These are phyloP conservation scores for Choristoneura rosaceana DNA, from an alignment of 2,888 invertebrate genomes.

Conservation along the genomic window DNA sequence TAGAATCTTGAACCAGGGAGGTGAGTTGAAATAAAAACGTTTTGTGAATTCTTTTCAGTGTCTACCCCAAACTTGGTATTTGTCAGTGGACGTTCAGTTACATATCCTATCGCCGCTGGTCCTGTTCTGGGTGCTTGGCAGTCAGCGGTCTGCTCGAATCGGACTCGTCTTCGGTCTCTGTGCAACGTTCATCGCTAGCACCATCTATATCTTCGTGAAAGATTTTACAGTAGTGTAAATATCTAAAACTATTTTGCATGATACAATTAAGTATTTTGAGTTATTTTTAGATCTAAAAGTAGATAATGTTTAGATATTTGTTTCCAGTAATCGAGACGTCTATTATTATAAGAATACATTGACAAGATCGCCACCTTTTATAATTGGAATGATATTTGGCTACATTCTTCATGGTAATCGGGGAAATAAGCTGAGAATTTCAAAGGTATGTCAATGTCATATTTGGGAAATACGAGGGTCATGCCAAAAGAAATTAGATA, in stretches of 20 bases:
- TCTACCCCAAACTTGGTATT: constrained; percentile 56
- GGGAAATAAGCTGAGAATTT: constrained; percentile 47
- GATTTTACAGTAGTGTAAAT: constrained; percentile 70
- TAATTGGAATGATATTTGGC: constrained; percentile 62
- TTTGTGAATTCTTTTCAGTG: constrained; percentile 49
- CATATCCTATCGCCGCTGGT: constrained; percentile 55
- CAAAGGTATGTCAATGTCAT: too few species aligned
- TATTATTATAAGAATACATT: constrained; percentile 65
- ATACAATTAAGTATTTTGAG: background rate
- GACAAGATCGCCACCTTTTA: constrained; percentile 60
- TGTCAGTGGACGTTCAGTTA: constrained; percentile 59
- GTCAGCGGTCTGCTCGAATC: constrained; percentile 51
- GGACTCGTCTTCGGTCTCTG: constrained; percentile 47
- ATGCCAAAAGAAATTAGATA: too few species aligned
- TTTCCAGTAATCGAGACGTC: constrained; percentile 46
- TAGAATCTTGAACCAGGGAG: too few species aligned
- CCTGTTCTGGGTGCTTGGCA: constrained; percentile 54
- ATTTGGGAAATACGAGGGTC: too few species aligned
- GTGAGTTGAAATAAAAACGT: too few species aligned
- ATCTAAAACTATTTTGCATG: background rate
- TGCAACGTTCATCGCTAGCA: constrained; percentile 51
- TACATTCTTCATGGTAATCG: constrained; percentile 54
- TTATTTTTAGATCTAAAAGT: background rate
- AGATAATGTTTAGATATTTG: constrained; percentile 32
- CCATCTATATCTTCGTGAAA: constrained; percentile 64